Conservation (phyloP, 2,888 invertebrate genomes). For the Lochmaea capreae region DNA sequence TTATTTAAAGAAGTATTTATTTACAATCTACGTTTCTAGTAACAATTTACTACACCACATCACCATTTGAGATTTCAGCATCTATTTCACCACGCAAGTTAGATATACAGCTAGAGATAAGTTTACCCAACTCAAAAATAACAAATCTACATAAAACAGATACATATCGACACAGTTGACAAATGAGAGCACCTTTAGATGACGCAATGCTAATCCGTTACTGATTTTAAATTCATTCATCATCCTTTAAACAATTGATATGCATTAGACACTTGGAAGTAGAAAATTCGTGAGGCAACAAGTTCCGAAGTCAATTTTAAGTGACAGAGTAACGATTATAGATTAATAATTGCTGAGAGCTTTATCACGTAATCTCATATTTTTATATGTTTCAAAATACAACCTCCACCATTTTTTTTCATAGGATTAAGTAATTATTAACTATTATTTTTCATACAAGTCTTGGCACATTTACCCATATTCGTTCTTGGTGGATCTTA, state of each 20-base stretch:
- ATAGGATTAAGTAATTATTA: no score
- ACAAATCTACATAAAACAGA: conserved; percentile 33
- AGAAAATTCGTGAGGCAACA: conserved; percentile 34
- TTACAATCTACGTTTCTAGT: background rate
- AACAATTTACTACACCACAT: background rate
- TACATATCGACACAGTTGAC: conserved; percentile 33
- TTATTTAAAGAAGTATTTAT: background rate
- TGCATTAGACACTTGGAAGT: conserved; percentile 27
- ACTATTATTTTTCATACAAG: no score
- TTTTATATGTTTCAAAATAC: background rate
- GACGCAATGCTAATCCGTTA: conserved; percentile 35
- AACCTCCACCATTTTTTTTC: background rate
- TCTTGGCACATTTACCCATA: no score
- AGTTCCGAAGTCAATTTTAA: conserved; percentile 26
- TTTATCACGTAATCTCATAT: background rate
- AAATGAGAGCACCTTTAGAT: conserved; percentile 29
- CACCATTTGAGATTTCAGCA: conserved; percentile 14
- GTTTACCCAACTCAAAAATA: conserved; percentile 14
- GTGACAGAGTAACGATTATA: conserved; percentile 24
- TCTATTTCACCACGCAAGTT: conserved; percentile 14
- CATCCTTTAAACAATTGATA: conserved; percentile 39
- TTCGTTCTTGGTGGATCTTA: no score
- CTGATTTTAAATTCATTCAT: conserved; percentile 40
- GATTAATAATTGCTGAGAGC: conserved; percentile 4
- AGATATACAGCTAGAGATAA: conserved; percentile 26